These are phyloP conservation scores for Sternotherus odoratus DNA, from an alignment of 2,797 vertebrate genomes.

Conservation along the genomic window DNA sequence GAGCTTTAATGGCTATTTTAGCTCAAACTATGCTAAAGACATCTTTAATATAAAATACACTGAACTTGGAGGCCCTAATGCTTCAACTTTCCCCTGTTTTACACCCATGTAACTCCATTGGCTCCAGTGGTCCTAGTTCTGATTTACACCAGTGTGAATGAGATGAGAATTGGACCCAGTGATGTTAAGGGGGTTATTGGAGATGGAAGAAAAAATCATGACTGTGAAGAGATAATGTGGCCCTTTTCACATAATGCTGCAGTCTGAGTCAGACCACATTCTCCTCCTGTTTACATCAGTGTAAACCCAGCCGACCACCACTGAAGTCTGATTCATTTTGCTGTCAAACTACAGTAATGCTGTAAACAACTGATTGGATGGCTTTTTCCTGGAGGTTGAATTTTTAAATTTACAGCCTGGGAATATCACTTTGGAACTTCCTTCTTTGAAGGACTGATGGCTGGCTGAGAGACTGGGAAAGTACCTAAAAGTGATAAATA, in stretches of 20 bases:
- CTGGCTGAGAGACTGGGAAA: accelerated
- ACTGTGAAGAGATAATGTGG: background rate
- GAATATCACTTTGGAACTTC: background rate
- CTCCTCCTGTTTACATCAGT: background rate
- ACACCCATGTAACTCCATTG: background rate
- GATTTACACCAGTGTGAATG: background rate
- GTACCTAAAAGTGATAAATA: background rate
- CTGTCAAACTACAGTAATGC: background rate
- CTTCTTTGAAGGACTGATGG: background rate
- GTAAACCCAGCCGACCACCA: background rate
- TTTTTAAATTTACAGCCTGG: background rate
- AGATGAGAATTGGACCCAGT: background rate
- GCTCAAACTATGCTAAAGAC: constrained; percentile 36
- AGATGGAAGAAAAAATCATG: constrained; percentile 36
- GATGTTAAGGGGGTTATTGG: constrained; percentile 13
- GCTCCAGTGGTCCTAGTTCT: background rate
- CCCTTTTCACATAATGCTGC: background rate
- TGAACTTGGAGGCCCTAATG: background rate
- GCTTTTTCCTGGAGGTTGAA: background rate
- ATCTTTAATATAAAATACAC: constrained; percentile 24
- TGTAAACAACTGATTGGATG: background rate
- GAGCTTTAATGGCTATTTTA: constrained; percentile 48
- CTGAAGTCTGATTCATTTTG: background rate
- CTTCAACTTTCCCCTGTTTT: background rate
- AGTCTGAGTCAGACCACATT: background rate